A percentile compares a stretch with the other conserved stretches of the same genome.
Evolutionary conservation across 2,113 vertebrate genomes (phyloP).

Genomic region (Columba janthina): DNA sequence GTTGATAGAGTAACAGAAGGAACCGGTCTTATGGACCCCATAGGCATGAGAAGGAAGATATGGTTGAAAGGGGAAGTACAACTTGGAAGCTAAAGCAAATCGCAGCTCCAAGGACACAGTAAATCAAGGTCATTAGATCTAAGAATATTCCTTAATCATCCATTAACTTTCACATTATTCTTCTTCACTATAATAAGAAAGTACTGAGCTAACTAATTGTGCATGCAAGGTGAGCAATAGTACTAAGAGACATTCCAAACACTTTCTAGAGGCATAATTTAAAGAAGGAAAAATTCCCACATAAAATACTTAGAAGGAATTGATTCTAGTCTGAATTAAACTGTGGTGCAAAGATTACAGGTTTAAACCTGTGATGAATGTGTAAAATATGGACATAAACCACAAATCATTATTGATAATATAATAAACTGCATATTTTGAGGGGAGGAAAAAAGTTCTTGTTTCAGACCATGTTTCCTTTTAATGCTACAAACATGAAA

Average conservation of each 20-base stretch:
- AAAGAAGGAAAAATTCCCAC: neutral
- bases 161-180: conserved; percentile 37
- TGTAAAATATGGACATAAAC: neutral
- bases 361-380: neutral
- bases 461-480: neutral
- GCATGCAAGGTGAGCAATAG: neutral
- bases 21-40: neutral
- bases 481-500: neutral
- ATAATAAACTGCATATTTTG: neutral
- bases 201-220: conserved; percentile 10
- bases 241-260: neutral
- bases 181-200: conserved; percentile 32
- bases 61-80: neutral
- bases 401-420: neutral
- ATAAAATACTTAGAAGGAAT: neutral
- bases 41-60: neutral
- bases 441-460: neutral
- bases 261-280: neutral
- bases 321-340: neutral
- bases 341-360: neutral
- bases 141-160: conserved; percentile 12
- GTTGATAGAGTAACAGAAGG: neutral
- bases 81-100: conserved; percentile 31
- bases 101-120: conserved; percentile 15
- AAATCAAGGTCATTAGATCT: conserved; percentile 44